Evolutionary conservation across 2,797 vertebrate genomes (phyloP).

Genomic region (Eptatretus atami): DNA sequence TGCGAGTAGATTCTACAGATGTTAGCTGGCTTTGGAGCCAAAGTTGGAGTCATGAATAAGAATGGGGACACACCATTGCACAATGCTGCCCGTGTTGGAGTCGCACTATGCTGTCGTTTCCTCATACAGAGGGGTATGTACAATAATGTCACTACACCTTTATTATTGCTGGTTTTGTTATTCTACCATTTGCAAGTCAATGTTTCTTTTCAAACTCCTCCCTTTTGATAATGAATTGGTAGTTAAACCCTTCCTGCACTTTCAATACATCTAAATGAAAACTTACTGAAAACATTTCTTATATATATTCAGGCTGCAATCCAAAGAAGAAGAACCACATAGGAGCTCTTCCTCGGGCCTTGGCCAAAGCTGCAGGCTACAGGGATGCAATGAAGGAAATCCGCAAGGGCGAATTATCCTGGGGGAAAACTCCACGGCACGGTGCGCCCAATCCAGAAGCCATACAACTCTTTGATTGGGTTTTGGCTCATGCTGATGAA

Average conservation of each 20-base stretch:
- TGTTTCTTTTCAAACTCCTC: neutral
- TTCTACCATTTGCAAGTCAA: neutral
- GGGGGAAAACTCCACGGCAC: constrained; percentile 16
- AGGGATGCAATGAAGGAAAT: constrained; percentile 31
- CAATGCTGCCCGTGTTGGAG: constrained; percentile 32
- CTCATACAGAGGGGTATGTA: constrained; percentile 50
- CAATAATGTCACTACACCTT: neutral
- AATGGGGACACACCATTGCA: constrained; percentile 44
- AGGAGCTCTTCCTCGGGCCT: constrained; percentile 21
- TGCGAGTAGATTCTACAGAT: constrained; percentile 17
- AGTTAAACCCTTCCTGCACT: neutral
- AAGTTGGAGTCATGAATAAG: constrained; percentile 25
- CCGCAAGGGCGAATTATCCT: constrained; percentile 21
- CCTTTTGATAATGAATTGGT: neutral
- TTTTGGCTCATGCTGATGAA: constrained; percentile 21
- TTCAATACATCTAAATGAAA: neutral
- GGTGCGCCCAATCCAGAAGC: constrained; percentile 17
- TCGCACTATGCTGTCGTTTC: constrained; percentile 46
- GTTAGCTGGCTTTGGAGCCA: constrained; percentile 27
- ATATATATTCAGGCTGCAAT: constrained; percentile 31
- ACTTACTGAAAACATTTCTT: neutral
- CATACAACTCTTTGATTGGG: constrained; percentile 51
- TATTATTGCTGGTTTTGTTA: too few relatives aligned
- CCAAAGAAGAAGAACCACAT: constrained; percentile 35
- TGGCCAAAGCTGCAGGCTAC: constrained; percentile 31